Conservation (phyloP, 2,888 invertebrate genomes). For the Scotopteryx bipunctaria region DNA sequence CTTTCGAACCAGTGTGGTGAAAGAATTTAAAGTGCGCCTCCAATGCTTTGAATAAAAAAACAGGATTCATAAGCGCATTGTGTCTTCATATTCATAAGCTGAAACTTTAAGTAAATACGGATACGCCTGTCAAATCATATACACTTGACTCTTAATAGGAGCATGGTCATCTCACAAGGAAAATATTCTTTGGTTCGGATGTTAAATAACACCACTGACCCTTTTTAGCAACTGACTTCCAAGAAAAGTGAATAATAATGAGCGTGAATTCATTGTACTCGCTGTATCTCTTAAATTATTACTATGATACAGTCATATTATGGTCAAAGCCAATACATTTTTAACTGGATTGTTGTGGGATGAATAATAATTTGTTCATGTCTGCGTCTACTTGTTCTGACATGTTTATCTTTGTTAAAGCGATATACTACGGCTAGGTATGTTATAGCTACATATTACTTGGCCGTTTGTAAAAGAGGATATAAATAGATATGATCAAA, state of each 20-base stretch:
- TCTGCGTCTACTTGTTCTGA: slow-evolving; percentile 12
- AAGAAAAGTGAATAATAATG: slow-evolving; percentile 22
- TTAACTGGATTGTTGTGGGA: slow-evolving; percentile 1
- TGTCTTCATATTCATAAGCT: too few relatives aligned
- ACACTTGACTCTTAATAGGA: slow-evolving; percentile 11
- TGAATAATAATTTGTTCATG: slow-evolving; percentile 7
- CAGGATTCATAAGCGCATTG: too few relatives aligned
- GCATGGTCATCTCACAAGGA: slow-evolving; percentile 12
- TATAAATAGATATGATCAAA: background rate
- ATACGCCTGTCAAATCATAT: background rate
- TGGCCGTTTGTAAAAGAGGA: background rate
- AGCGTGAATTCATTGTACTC: slow-evolving; percentile 16
- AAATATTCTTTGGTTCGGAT: slow-evolving; percentile 18
- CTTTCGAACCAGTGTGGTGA: too few relatives aligned
- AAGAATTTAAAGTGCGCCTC: too few relatives aligned
- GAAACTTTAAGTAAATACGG: too few relatives aligned
- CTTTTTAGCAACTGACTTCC: slow-evolving; percentile 27
- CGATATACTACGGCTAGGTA: background rate
- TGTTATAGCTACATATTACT: background rate
- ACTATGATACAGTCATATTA: slow-evolving; percentile 9
- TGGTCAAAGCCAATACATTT: slow-evolving; percentile 2
- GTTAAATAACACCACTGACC: slow-evolving; percentile 31
- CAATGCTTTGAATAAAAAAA: too few relatives aligned
- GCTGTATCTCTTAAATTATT: slow-evolving; percentile 12
- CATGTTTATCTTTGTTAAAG: slow-evolving; percentile 8